These are phyloP conservation scores for Cephonodes hylas DNA, from an alignment of 2,888 invertebrate species.

Conservation along the genomic window DNA sequence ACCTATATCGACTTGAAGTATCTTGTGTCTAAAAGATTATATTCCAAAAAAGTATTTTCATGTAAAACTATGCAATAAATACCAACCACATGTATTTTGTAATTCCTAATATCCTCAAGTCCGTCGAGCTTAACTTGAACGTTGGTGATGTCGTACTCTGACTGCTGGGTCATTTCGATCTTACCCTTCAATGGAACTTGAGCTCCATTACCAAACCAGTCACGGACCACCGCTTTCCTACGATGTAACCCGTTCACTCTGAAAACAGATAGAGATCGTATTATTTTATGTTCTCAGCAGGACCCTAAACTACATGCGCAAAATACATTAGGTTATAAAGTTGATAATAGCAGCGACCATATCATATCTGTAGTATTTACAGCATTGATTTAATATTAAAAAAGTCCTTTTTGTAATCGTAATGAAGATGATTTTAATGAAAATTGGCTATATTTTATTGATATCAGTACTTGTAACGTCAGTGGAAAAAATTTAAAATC, in stretches of 20 bases:
- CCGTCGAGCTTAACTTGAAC: conserved; percentile 89
- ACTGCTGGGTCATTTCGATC: conserved; percentile 91
- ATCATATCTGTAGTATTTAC: too few species aligned
- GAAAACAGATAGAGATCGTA: conserved; percentile 20
- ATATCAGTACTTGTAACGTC: not conserved
- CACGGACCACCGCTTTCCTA: conserved; percentile 91
- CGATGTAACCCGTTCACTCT: conserved; percentile 88
- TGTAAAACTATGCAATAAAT: too few species aligned
- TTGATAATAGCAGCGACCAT: too few species aligned
- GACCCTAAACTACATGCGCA: too few species aligned
- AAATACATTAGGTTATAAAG: too few species aligned
- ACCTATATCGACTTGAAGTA: too few species aligned
- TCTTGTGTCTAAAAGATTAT: too few species aligned
- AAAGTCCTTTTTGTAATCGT: too few species aligned
- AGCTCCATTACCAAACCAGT: conserved; percentile 93
- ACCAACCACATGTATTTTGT: conserved; percentile 90
- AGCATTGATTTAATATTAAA: too few species aligned
- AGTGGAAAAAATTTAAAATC: not conserved
- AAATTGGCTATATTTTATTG: too few species aligned
- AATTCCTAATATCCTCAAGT: conserved; percentile 84
- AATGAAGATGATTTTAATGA: too few species aligned
- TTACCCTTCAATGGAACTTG: conserved; percentile 84
- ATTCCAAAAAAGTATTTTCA: too few species aligned
- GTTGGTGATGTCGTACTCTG: conserved; percentile 91
- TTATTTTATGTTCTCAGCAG: not conserved